Conservation (phyloP, 1,140 invertebrate species). For the Trichoplusia ni region DNA sequence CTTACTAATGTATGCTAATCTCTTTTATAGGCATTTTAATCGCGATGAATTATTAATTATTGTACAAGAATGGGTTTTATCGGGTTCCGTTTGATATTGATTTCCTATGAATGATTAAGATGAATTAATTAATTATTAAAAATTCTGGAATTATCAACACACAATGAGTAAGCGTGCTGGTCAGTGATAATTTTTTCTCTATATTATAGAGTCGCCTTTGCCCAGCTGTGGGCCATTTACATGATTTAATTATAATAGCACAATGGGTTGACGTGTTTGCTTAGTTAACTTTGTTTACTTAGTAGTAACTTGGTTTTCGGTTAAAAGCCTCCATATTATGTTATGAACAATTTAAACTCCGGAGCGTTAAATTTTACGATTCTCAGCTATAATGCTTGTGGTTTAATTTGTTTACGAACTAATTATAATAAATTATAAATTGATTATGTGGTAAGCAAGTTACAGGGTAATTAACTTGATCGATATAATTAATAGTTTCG, state of each 20-base stretch:
- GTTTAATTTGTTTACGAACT: neutral
- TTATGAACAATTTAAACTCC: neutral
- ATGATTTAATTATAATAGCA: no score
- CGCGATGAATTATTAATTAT: slow-evolving; percentile 13
- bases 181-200: no score
- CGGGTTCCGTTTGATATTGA: slow-evolving; percentile 6
- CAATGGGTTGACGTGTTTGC: no score
- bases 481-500: neutral
- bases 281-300: no score
- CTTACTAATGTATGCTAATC: slow-evolving; percentile 37
- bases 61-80: neutral
- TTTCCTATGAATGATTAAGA: neutral
- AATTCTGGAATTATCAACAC: neutral
- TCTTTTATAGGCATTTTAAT: slow-evolving; percentile 17
- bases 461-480: neutral
- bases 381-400: no score
- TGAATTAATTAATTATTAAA: neutral
- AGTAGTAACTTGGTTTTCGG: no score
- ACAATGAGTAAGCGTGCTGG: no score
- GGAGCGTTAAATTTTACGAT: no score
- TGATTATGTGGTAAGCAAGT: slow-evolving; percentile 1
- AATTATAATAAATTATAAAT: neutral
- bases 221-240: no score
- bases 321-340: no score
- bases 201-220: no score